phyloP scores from a whole-genome alignment of 2,113 vertebrate genomes.

The Lepidothrix coronata region DNA sequence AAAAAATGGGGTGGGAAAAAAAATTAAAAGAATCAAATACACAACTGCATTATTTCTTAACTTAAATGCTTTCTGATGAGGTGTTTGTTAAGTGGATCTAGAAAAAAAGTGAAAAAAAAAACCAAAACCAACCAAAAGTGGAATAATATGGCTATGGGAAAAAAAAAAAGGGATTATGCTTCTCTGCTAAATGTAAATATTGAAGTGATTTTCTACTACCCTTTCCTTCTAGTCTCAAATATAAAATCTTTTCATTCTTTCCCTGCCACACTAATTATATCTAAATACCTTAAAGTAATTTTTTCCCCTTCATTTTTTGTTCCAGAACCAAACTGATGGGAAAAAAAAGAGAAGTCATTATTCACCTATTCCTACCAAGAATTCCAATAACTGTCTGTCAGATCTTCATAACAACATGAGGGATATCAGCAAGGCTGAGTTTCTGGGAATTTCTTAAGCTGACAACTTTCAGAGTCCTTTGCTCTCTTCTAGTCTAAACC shows the following conservation, averaged over 20 bases:
- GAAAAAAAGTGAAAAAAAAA: neutral
- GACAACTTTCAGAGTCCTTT: neutral
- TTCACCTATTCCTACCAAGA: conserved; percentile 10
- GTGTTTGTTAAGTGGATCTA: neutral
- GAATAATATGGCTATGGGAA: neutral
- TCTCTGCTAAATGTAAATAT: neutral
- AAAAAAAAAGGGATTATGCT: neutral
- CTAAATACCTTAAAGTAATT: neutral
- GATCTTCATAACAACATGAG: conserved; percentile 40
- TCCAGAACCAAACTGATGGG: neutral
- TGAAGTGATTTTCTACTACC: neutral
- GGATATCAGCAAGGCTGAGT: conserved; percentile 33
- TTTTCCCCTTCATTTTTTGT: neutral
- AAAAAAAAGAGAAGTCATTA: neutral
- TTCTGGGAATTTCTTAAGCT: conserved; percentile 17
- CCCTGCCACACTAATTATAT: neutral
- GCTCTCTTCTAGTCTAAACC: conserved; percentile 24
- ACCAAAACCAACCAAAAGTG: neutral
- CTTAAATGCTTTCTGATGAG: neutral
- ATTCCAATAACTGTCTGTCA: conserved; percentile 45
- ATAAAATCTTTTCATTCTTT: neutral
- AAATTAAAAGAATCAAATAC: neutral
- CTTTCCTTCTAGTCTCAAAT: neutral
- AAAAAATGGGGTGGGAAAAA: neutral
- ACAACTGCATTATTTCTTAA: neutral